Evolutionary conservation across 2,888 invertebrate genomes (phyloP).

Genomic region (Harpagoxenus sublaevis): DNA sequence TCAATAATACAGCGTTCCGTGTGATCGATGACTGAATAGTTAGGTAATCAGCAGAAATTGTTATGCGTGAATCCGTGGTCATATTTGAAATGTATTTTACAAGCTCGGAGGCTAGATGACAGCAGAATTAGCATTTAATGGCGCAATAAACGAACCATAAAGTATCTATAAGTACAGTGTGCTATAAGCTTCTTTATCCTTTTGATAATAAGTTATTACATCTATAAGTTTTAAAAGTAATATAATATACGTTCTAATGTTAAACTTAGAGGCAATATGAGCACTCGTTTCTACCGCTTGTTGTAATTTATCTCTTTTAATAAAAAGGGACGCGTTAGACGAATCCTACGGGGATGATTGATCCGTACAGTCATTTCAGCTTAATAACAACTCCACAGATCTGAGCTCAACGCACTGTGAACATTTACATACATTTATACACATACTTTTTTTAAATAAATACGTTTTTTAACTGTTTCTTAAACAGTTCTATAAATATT

Average conservation of each 20-base stretch:
- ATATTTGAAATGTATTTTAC: background rate
- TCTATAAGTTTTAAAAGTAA: background rate
- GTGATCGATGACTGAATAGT: conserved; percentile 1
- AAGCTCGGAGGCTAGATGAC: conserved; percentile 4
- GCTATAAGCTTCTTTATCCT: background rate
- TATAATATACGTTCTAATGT: background rate
- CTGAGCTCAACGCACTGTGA: background rate
- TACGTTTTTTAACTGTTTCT: no score
- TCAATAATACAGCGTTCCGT: background rate
- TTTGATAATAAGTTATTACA: background rate
- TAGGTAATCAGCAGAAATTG: background rate
- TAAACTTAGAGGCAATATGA: background rate
- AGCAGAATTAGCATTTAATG: conserved; percentile 1
- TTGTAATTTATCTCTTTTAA: background rate
- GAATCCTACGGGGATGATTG: background rate
- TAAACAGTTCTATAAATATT: background rate
- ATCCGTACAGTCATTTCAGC: background rate
- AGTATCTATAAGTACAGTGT: background rate
- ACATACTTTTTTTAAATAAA: no score
- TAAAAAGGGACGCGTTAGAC: background rate
- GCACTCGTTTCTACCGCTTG: background rate
- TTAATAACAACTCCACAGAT: background rate
- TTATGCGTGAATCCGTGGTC: background rate
- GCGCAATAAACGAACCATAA: background rate
- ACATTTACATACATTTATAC: background rate